These are phyloP conservation scores for Aurelia aurita DNA, from an alignment of 30 jellyfish, hydroid and myxozoan species.

Conservation along the genomic window DNA sequence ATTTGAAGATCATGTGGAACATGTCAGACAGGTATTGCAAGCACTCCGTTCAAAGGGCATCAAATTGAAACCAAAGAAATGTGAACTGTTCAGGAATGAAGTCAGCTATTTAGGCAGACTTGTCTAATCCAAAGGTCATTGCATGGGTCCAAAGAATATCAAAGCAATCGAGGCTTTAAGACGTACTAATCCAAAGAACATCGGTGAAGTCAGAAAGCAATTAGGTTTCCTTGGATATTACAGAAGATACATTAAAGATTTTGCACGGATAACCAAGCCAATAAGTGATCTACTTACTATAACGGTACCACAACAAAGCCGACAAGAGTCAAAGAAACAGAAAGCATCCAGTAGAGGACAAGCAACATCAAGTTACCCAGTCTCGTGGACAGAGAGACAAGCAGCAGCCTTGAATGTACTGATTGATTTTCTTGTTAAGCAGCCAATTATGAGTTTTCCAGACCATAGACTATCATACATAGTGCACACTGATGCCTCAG, in stretches of 20 bases:
- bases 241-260: constrained; percentile 46
- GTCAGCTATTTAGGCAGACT: constrained; percentile 23
- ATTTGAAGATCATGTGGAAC: constrained; percentile 33
- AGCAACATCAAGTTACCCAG: not conserved
- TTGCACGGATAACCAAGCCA: constrained; percentile 54
- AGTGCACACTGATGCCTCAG: constrained; percentile 23
- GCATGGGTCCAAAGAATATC: constrained; percentile 18
- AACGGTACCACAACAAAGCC: not conserved
- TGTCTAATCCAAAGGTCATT: constrained; percentile 25
- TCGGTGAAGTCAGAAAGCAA: constrained; percentile 41
- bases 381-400: constrained; percentile 12
- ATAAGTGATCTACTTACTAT: constrained; percentile 18
- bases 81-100: constrained; percentile 33
- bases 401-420: not conserved
- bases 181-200: constrained; percentile 5
- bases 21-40: constrained; percentile 27
- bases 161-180: constrained; percentile 20
- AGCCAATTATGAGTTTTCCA: constrained; percentile 25
- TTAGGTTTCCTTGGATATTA: constrained; percentile 50
- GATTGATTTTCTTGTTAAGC: not conserved
- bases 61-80: constrained; percentile 28
- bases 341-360: not conserved
- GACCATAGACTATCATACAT: constrained; percentile 14
- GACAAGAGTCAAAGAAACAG: not conserved
- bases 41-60: constrained; percentile 9